Evolutionary conservation across 2,888 invertebrate genomes (phyloP), one percentile per base, ranked within the genome.

Genomic region (Coelogynopora nodosa): DNA sequence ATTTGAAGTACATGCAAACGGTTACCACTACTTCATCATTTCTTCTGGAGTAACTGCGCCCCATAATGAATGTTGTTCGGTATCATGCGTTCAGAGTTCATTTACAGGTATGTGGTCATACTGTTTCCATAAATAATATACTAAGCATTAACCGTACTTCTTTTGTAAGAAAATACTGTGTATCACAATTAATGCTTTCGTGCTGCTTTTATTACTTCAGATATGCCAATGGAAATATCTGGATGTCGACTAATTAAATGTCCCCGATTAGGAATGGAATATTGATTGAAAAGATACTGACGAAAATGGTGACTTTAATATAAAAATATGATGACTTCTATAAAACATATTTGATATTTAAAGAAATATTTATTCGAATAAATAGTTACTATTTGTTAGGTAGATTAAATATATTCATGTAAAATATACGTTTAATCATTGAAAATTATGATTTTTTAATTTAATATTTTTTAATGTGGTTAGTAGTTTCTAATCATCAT

Each of bases 71-170:
- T 74, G 74, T 23, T 74, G 74, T 74, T 26, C 74, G 23, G 5
- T 74, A 74, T 74, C 74, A 23, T 26, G 74, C 18, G 74, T 74
- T 74, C 23, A 23, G 74, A 74, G 74, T 74, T 74, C 74, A 74
- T 74, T 74, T 74, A 74, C 23, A 74, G 23, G 74, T 23, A 74
- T 74, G 18, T 74, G 18, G 74, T 74, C 23, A 74, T 74, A 26
- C 23, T 74, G 74, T 26, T 74, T 74, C 74, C 23, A 74, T 26
- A 74, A 74, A 74, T n/a, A 26, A 74, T 49, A 49, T 74, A 74
- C 74, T 26, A 74, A 26, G 23, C 74, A 74, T 26, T 74, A 74
- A 74, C 74, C 74, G 23, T 74, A 74, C 74, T 74, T 74, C 74
- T 26, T 74, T 13, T 74, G 74, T 74, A 23, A n/a, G 23, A 74